phyloP scores from a whole-genome alignment of 2,797 vertebrate genomes.

The Varecia variegata region DNA sequence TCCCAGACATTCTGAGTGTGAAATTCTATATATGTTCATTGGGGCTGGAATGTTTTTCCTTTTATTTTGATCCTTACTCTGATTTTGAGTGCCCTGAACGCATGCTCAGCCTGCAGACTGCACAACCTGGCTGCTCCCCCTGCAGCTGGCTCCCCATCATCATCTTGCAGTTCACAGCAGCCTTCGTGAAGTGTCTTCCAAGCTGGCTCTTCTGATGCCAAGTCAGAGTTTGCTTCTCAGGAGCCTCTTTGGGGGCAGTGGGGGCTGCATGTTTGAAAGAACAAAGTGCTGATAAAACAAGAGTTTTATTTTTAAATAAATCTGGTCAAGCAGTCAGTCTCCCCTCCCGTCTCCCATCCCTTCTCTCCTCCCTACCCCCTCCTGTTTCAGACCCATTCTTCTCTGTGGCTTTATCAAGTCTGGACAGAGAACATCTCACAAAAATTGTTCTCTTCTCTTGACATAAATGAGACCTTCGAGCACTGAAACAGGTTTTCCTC shows the following conservation, averaged over 20 bases:
- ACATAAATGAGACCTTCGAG: accelerated
- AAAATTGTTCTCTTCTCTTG: too few relatives aligned
- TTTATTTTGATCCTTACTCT: not conserved
- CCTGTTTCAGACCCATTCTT: not conserved
- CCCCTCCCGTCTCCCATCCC: not conserved
- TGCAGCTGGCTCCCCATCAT: accelerated
- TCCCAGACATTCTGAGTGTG: not conserved
- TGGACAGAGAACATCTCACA: not conserved
- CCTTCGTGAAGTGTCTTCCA: not conserved
- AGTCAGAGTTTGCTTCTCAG: not conserved
- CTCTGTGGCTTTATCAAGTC: not conserved
- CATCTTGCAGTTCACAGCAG: not conserved
- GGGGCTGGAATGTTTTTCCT: not conserved
- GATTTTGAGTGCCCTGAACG: not conserved
- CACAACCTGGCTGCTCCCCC: accelerated
- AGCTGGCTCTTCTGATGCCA: not conserved
- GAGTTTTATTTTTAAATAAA: not conserved
- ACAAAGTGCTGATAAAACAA: not conserved
- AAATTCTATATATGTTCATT: accelerated
- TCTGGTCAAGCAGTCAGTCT: not conserved
- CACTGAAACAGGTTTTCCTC: not conserved
- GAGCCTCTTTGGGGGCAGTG: too few relatives aligned
- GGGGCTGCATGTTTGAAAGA: not conserved
- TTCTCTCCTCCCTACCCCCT: not conserved
- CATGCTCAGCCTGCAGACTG: accelerated